Evolutionary conservation across 2,888 invertebrate genomes (phyloP).

Genomic region (Aproaerema taeniolella): DNA sequence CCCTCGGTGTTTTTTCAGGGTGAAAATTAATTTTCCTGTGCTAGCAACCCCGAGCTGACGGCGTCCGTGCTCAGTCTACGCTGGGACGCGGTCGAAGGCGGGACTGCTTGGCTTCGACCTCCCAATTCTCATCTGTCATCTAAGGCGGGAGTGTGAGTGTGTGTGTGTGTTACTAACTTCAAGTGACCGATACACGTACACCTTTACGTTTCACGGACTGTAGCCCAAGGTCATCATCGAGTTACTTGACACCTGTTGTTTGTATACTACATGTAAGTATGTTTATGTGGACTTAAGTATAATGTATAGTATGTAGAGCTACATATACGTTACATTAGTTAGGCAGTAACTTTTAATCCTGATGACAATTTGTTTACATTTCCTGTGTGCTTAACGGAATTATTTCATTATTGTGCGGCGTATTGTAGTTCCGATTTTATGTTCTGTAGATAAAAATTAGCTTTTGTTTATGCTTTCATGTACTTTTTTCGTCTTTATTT

Average conservation of each 20-base stretch:
- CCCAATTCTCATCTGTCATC: conserved; percentile 37
- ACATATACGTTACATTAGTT: not conserved
- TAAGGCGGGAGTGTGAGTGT: conserved; percentile 61
- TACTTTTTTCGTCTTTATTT: too few species aligned
- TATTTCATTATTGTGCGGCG: too few species aligned
- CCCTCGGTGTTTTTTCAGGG: too few species aligned
- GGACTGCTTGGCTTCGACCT: conserved; percentile 24
- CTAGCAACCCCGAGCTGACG: conserved; percentile 53
- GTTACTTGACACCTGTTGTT: conserved; percentile 67
- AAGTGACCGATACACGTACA: conserved; percentile 42
- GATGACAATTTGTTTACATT: too few species aligned
- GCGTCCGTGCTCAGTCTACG: conserved; percentile 54
- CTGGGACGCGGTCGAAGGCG: conserved; percentile 39
- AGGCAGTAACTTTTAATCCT: too few species aligned
- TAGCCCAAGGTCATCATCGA: conserved; percentile 56
- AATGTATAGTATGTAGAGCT: too few species aligned
- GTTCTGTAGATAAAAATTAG: too few species aligned
- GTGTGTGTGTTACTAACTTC: conserved; percentile 50
- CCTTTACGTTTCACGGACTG: conserved; percentile 29
- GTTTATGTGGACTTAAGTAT: too few species aligned
- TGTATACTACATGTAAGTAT: conserved; percentile 56
- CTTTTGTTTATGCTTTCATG: too few species aligned
- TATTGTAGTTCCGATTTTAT: too few species aligned
- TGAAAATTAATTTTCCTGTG: conserved; percentile 30
- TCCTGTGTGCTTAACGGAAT: too few species aligned